A percentile compares a stretch with the other conserved stretches of the same genome.
Evolutionary conservation across 2,888 invertebrate genomes (phyloP).

Genomic region (Hecatera dysodea): DNA sequence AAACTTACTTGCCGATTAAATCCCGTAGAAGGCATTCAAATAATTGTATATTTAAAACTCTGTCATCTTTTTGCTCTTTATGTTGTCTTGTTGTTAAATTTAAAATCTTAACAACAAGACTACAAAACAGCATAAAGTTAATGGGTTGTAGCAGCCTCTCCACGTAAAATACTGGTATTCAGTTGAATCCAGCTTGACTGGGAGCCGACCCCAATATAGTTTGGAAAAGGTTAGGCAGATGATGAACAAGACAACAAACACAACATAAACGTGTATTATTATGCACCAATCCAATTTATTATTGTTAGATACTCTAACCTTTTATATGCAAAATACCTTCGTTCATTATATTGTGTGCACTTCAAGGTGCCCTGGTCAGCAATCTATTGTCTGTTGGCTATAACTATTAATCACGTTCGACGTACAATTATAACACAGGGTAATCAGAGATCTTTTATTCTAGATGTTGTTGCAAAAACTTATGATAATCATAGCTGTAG

Average conservation of each 20-base stretch:
- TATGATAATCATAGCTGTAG: conserved; percentile 27
- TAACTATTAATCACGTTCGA: conserved; percentile 59
- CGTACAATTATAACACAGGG: conserved; percentile 53
- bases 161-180: too few relatives aligned
- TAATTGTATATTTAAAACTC: neutral
- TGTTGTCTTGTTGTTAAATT: too few relatives aligned
- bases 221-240: too few relatives aligned
- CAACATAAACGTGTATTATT: conserved; percentile 19
- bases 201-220: too few relatives aligned
- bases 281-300: conserved; percentile 32
- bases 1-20: neutral
- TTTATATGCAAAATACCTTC: conserved; percentile 55
- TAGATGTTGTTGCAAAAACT: conserved; percentile 50
- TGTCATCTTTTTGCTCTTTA: neutral
- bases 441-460: conserved; percentile 55
- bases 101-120: too few relatives aligned
- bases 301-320: conserved; percentile 38
- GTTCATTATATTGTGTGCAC: conserved; percentile 46
- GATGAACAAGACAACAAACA: conserved; percentile 22
- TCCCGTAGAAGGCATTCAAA: neutral
- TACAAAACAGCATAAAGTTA: too few relatives aligned
- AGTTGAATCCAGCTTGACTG: too few relatives aligned
- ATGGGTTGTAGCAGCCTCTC: too few relatives aligned
- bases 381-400: conserved; percentile 46
- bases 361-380: conserved; percentile 59